Evolutionary conservation across 2,888 invertebrate genomes (phyloP).

Genomic region (Spodoptera picta): DNA sequence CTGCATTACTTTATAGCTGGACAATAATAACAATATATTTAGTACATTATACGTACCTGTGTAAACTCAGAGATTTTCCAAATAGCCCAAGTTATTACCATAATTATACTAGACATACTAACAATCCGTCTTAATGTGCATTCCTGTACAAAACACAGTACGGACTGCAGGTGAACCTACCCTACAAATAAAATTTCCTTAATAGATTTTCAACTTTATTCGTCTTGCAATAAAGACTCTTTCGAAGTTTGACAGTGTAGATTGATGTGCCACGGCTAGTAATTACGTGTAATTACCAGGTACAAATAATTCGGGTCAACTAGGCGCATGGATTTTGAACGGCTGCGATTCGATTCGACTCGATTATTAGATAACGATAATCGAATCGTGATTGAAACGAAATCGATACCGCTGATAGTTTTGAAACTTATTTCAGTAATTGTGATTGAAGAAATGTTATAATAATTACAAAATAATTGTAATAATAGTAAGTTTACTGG

Average conservation of each 20-base stretch:
- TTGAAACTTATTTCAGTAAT: conserved; percentile 12
- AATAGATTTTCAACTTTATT: too few species aligned
- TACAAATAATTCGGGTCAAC: conserved; percentile 43
- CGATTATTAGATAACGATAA: conserved; percentile 37
- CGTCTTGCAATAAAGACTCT: too few species aligned
- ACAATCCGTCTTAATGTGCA: conserved; percentile 38
- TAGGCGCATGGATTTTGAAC: conserved; percentile 17
- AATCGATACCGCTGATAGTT: conserved; percentile 22
- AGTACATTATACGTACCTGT: neutral
- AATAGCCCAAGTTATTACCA: conserved; percentile 25
- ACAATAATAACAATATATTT: conserved; percentile 13
- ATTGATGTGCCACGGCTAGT: conserved; percentile 2
- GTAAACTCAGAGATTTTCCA: conserved; percentile 31
- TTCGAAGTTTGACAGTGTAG: too few species aligned
- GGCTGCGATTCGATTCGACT: conserved; percentile 3
- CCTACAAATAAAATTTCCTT: neutral
- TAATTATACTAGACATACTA: conserved; percentile 27
- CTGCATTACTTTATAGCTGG: conserved; percentile 19
- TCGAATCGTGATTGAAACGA: conserved; percentile 38
- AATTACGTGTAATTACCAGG: conserved; percentile 44
- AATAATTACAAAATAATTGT: too few species aligned
- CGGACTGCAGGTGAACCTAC: conserved; percentile 2
- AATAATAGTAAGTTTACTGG: too few species aligned
- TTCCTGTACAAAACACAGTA: conserved; percentile 41
- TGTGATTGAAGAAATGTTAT: too few species aligned